Evolutionary conservation across 2,797 vertebrate genomes (phyloP), one percentile per base, ranked within the genome.

Genomic region (Oreonectes daqikongensis): DNA sequence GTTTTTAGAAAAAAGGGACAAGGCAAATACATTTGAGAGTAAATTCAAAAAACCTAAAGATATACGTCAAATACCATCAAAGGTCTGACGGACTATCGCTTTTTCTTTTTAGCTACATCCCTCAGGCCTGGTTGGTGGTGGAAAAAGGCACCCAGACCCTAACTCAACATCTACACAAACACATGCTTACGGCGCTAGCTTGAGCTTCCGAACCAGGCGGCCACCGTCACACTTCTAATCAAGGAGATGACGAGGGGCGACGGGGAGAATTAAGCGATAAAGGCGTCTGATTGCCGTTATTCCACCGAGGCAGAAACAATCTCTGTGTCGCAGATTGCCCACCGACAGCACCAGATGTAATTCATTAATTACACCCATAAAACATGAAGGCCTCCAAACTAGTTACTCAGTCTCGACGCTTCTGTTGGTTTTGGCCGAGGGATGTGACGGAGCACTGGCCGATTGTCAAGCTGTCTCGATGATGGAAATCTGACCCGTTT

Each of bases 331-430:
- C 90, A 92, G 91, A 92, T 90, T 93, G 91, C 90, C 88, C 87
- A 88, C 90, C 91, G 92, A 93, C 91, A 91, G 90, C 87, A 89
- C 85, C 91, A 93, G 92, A 92, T 92, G 91, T 91, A 92, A 89
- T 91, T 89, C 88, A 92, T 92, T 92, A 91, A 92, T 93, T 93
- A 91, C 80, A 87, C 88, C 85, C 89, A 92, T 89, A 90, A 92
- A 92, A 92, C 38, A 83, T 66, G 81, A 81, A 84, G 83, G 84
- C 86, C 86, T 82, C 78, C 38, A 60, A 84, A 85, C 86, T 83
- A 86, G 83, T 87, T 77, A 69, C 85, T 82, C 73, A 66, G 82
- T 78, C 79, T 80, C 77, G 75, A 85, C 74, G 82, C 87, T 86
- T 89, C 88, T 89, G 87, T 87, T 87, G 74, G 84, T 73, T 87